Percentiles rank a stretch among this genome's conserved stretches.
These are phyloP conservation scores for Heliornis fulica DNA, from an alignment of 2,113 vertebrate genomes.

Conservation along the genomic window DNA sequence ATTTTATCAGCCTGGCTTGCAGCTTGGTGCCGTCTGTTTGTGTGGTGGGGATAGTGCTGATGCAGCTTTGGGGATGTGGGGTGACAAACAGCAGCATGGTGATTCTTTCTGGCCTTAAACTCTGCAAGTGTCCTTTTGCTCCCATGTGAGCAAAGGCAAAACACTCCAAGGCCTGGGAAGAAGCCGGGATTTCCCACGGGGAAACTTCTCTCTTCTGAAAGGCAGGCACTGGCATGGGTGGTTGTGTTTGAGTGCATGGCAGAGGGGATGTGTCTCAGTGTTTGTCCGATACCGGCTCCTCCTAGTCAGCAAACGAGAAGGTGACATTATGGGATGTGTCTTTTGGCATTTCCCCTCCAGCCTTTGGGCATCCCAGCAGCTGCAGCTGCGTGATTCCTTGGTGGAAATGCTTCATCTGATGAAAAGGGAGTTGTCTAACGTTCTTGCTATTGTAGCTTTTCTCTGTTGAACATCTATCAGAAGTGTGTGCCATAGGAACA, in stretches of 20 bases:
- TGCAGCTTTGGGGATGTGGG: neutral
- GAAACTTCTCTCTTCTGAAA: neutral
- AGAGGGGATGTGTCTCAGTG: rapidly evolving
- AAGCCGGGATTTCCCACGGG: neutral
- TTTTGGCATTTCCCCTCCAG: neutral
- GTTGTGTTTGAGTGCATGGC: neutral
- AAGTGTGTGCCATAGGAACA: rapidly evolving
- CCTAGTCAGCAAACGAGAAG: neutral
- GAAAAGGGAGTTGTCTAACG: neutral
- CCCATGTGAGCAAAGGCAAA: neutral
- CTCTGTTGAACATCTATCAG: neutral
- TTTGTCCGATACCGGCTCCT: neutral
- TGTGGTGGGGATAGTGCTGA: neutral
- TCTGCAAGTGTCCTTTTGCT: neutral
- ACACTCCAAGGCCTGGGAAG: rapidly evolving
- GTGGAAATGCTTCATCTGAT: neutral
- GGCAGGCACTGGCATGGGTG: neutral
- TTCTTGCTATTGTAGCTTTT: neutral
- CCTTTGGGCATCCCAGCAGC: neutral
- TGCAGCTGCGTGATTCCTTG: neutral
- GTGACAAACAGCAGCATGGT: too few species aligned
- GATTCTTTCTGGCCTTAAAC: neutral
- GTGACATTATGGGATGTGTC: neutral
- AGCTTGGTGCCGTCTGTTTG: neutral
- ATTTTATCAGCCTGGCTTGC: neutral